phyloP scores from a whole-genome alignment of 64 coral and sea anemone genomes.

The Montipora sp. region DNA sequence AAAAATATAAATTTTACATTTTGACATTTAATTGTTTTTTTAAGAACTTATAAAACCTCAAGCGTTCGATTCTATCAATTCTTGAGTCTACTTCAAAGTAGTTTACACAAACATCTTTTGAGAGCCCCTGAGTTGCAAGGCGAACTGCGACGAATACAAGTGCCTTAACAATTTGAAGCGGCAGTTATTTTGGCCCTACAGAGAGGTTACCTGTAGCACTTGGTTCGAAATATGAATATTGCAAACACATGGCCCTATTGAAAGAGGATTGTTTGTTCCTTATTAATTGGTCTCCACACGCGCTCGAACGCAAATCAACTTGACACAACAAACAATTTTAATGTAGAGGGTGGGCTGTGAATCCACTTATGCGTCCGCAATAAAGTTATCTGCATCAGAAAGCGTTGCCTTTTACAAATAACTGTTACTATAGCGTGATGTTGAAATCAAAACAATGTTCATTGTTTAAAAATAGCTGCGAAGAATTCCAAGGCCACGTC shows the following conservation, averaged over 20 bases:
- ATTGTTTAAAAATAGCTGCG: background rate
- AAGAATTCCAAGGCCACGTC: background rate
- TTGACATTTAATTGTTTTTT: no score
- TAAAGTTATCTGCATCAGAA: background rate
- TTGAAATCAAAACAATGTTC: constrained; percentile 1
- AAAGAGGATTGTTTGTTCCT: background rate
- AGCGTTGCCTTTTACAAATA: background rate
- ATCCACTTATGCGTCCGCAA: background rate
- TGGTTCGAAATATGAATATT: background rate
- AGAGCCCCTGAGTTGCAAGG: no score
- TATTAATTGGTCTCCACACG: background rate
- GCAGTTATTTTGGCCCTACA: background rate
- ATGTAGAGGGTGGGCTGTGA: background rate
- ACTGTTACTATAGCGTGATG: background rate
- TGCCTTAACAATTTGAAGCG: background rate
- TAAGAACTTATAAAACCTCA: no score
- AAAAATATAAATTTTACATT: background rate
- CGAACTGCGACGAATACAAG: background rate
- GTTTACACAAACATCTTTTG: no score
- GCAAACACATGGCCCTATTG: background rate
- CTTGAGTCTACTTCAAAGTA: no score
- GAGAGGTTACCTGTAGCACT: background rate
- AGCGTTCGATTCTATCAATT: no score
- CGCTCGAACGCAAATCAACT: background rate
- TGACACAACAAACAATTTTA: background rate